Conservation (phyloP, 2,888 invertebrate genomes). For the Volucella bombylans region DNA sequence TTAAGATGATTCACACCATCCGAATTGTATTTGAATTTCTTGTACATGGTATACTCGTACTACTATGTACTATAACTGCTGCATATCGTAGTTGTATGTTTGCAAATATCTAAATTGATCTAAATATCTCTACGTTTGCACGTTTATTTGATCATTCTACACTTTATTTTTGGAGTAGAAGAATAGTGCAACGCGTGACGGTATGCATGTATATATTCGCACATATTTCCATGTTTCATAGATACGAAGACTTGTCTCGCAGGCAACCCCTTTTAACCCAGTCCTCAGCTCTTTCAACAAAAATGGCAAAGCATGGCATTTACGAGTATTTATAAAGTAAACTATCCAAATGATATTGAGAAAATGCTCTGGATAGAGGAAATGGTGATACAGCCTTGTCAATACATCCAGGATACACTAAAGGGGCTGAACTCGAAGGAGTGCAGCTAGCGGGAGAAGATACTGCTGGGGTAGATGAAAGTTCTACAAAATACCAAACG, state of each 20-base stretch:
- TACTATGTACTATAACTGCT: too few species aligned
- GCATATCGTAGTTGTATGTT: slow-evolving; percentile 29
- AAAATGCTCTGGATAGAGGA: not conserved
- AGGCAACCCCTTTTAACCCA: slow-evolving; percentile 10
- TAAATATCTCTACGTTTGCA: slow-evolving; percentile 35
- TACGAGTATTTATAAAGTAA: slow-evolving; percentile 61
- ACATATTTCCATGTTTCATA: too few species aligned
- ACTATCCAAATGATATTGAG: slow-evolving; percentile 43
- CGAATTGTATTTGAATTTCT: not conserved
- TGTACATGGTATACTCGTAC: not conserved
- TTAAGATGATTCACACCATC: slow-evolving; percentile 50
- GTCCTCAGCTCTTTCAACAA: not conserved
- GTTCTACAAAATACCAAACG: slow-evolving; percentile 32
- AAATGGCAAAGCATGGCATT: slow-evolving; percentile 34
- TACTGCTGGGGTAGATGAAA: not conserved
- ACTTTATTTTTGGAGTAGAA: slow-evolving; percentile 30
- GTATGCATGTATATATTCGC: not conserved
- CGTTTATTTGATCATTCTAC: slow-evolving; percentile 49
- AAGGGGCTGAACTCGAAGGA: not conserved
- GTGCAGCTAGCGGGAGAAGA: too few species aligned
- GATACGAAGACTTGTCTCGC: slow-evolving; percentile 31
- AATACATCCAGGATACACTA: slow-evolving; percentile 27
- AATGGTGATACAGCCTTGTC: slow-evolving; percentile 39
- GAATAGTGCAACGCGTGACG: slow-evolving; percentile 42
- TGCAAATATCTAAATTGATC: slow-evolving; percentile 61